These are phyloP conservation scores for Colinus virginianus DNA, from an alignment of 2,113 vertebrate species.

Conservation along the genomic window DNA sequence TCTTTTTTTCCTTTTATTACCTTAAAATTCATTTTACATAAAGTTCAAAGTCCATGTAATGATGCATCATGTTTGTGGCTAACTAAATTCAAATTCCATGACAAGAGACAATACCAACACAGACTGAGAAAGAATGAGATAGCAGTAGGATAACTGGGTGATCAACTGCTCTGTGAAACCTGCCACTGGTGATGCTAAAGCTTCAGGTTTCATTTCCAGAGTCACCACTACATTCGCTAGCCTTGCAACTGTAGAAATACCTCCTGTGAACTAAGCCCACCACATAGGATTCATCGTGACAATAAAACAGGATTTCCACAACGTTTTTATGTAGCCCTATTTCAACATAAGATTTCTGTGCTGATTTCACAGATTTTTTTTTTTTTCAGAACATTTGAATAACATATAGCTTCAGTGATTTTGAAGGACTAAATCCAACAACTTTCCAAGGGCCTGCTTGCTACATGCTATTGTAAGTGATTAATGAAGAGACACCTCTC, in stretches of 20 bases:
- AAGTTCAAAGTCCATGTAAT: background rate
- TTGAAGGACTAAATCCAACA: background rate
- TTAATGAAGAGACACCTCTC: background rate
- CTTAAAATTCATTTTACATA: background rate
- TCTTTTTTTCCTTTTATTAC: fast-evolving
- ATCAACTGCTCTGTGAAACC: background rate
- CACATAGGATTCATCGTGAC: background rate
- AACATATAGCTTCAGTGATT: background rate
- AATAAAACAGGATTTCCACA: background rate
- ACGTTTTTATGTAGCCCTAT: background rate
- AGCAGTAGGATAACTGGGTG: fast-evolving
- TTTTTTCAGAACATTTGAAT: background rate
- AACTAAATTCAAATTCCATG: background rate
- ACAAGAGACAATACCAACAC: background rate
- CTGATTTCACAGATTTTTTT: background rate
- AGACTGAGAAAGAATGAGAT: background rate
- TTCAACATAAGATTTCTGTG: background rate
- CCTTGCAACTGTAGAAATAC: background rate
- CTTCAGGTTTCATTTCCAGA: background rate
- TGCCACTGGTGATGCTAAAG: background rate
- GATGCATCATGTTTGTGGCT: background rate
- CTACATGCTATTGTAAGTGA: background rate
- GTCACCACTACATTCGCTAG: background rate
- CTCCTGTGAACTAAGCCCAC: background rate
- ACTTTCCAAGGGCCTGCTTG: background rate